Evolutionary conservation across 2,113 vertebrate genomes (phyloP), one percentile per base, ranked within the genome.

Genomic region (Ahaetulla prasina): DNA sequence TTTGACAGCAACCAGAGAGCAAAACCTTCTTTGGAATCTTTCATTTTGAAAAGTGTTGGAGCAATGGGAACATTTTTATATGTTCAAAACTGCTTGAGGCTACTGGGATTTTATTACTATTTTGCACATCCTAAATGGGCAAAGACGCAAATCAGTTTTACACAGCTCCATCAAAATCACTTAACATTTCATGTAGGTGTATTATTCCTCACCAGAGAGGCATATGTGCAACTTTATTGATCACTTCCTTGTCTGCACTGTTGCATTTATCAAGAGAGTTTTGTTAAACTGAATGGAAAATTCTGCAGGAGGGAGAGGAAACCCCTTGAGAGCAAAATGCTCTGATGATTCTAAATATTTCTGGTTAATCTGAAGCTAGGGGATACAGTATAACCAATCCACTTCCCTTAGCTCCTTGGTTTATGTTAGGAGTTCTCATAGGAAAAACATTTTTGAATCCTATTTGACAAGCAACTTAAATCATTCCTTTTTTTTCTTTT

Each of bases 121-220:
- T 94, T 94, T 95, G 89, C 89, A 88, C 89, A 50, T 90, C 54
- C 86, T 88, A 92, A 54, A 85, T 95, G 93, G 91, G 57, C 91
- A 90, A 39, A 57, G 90, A 95, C 2, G 91, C 90, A 96, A 94
- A 95, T 93, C 92, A 85, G 85, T 94, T 95, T 63, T 45, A 88
- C 1, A 3, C 94, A 90, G 89, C 94, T 95, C 93, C 96, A 92
- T 96, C 94, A 94, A 92, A 94, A 96, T 94, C 96, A 94, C 91
- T 96, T 96, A 90, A 95, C 92, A 90, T 89, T 92, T 90, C 93
- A 89, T 93, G 92, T 92, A 87, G 93, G 68, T 57, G 89, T 60
- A 80, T 91, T 92, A 95, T 94, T 94, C 93, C 88, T 94, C 90
- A 95, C 50, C 88, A 50, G 90, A 95, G 86, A 93, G 63, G 92